Conservation (phyloP, 1,140 invertebrate species). For the Diprion similis region DNA sequence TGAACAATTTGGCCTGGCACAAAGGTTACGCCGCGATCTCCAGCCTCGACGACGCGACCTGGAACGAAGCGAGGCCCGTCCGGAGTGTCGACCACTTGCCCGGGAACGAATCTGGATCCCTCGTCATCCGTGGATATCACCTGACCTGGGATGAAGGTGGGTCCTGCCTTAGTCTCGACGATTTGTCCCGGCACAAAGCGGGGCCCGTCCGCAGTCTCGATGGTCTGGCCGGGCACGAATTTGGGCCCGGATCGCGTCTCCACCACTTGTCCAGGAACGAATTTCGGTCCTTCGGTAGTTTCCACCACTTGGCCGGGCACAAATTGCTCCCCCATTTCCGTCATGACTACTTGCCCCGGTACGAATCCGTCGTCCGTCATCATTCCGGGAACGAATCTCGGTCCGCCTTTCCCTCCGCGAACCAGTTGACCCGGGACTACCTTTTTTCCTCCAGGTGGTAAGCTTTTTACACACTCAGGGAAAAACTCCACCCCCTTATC, state of each 20-base stretch:
- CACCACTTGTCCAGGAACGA: slow-evolving; percentile 76
- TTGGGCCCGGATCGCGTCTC: slow-evolving; percentile 72
- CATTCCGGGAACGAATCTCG: slow-evolving; percentile 74
- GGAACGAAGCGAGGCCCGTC: slow-evolving; percentile 77
- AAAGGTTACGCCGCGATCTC: slow-evolving; percentile 71
- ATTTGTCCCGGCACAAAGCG: slow-evolving; percentile 76
- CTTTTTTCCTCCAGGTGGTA: slow-evolving; percentile 61
- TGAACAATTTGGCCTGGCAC: slow-evolving; percentile 76
- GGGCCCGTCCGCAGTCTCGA: slow-evolving; percentile 72
- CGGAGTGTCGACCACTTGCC: slow-evolving; percentile 75
- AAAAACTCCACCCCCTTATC: slow-evolving; percentile 73
- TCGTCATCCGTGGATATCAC: slow-evolving; percentile 76
- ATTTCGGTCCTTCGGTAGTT: slow-evolving; percentile 65
- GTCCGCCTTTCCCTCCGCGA: slow-evolving; percentile 66
- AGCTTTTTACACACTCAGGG: slow-evolving; percentile 62
- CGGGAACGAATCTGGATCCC: slow-evolving; percentile 74
- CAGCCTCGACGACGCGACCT: slow-evolving; percentile 72
- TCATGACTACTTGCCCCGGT: slow-evolving; percentile 74
- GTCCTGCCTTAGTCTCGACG: slow-evolving; percentile 74
- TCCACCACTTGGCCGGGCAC: slow-evolving; percentile 68
- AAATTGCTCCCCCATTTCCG: slow-evolving; percentile 74
- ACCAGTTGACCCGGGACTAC: slow-evolving; percentile 73
- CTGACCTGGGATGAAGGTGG: slow-evolving; percentile 77
- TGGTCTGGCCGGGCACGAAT: slow-evolving; percentile 75
- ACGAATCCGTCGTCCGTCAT: slow-evolving; percentile 73